Evolutionary conservation across 2,888 invertebrate species (phyloP), one percentile per base, ranked within the genome.

Genomic region (Nymphalis urticae): DNA sequence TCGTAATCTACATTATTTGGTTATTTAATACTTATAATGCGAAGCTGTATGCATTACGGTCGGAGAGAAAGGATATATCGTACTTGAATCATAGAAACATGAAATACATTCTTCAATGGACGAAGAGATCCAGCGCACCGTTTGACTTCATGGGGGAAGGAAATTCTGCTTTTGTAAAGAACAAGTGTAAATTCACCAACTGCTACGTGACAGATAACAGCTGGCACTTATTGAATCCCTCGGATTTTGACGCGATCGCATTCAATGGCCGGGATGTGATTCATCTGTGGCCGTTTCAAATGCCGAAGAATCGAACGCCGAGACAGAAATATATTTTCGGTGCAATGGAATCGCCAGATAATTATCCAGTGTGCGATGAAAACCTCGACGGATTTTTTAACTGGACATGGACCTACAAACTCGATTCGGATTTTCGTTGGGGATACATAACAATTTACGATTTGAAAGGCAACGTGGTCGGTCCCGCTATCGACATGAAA

Each of bases 291-390:
- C 62, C 47, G 0, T 69, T 65, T 21, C 60, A 71, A 54, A 59
- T 74, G 66, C 73, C 72, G 3, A 10, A 36, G 17, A 64, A 51
- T 3, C 78, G 87, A 64, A 77, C 79, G 0, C 65, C 73, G 0
- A 77, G 77, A 24, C 88, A 88, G 68, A 88, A 88, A 66, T 88
- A 82, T 68, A 83, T 82, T 2, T 88, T 84, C 62, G 83, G 79
- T 8, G 79, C 77, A 13, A 84, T 84, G 67, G 89, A 89, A 72
- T 86, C 89, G 2, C 69, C 87, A 2, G 77, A 79, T 9, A 75
- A 83, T 61, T 87, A 85, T 71, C 82, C 85, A 0, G 65, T 80
- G 0, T 85, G 84, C 51, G 71, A 77, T 8, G 54, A 73, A 6
- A 68, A 60, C 17, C 82, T 82, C 2, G 77, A 90, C 50, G 70